Evolutionary conservation across 2,888 invertebrate genomes (phyloP), one percentile per base, ranked within the genome.

Genomic region (Sphaerophoria rueppellii): DNA sequence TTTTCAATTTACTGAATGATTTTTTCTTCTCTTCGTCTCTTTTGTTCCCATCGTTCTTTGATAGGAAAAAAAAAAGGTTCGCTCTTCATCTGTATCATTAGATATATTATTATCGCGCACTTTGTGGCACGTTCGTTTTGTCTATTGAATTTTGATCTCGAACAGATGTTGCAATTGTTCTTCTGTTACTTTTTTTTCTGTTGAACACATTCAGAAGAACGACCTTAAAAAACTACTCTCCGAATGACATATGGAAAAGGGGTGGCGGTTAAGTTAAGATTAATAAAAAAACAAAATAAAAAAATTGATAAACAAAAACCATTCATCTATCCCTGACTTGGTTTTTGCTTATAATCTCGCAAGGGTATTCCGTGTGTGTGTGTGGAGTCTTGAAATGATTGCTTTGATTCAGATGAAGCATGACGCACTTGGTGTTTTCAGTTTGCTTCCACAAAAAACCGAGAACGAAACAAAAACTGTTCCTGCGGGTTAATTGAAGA

Each of bases 121-220:
- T 70, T 76, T 85, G 81, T 72, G 76, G 81, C 85, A 85, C 81
- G 85, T 85, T 77, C 85, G 63, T 12, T 24, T 7, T 35, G 69
- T 78, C 77, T 69, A 82, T 82, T 77, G 73, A 82, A 73, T 55
- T 24, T 73, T 69, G 85, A 85, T 81, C 76, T 73, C 85, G 34
- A 81, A 73, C 81, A 85, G 76, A 85, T 85, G 85, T 70, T 81
- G 80, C 85, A 81, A 85, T 85, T 81, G 81, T 76, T 76, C 37
- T 76, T 24, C 7, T 70, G 74, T 63, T 71, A 72, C 60, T 57
- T 67, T 55, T 57, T 37, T 70, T 58, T 11, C 24, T 24, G 24
- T 24, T 24, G 16, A 50, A 34, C 24, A 63, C 63, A 61, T 72
- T 67, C 69, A 74, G 11, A 48, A 48, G 48, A 37, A 60, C 34